These are phyloP conservation scores for Percopsis omiscomaycus DNA, from an alignment of 2,797 vertebrate genomes.

Conservation along the genomic window DNA sequence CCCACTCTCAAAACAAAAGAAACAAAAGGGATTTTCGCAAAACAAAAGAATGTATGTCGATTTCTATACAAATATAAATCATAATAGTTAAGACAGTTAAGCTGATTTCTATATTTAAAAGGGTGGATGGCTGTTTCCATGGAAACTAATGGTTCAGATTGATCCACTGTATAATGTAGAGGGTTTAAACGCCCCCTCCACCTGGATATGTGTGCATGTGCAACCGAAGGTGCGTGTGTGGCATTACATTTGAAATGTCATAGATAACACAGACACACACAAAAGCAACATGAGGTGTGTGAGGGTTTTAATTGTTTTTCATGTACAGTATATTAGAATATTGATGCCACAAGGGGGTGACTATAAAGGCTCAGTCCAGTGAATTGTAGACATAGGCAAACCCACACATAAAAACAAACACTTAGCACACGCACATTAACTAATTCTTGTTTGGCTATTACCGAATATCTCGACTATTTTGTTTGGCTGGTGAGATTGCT, in stretches of 20 bases:
- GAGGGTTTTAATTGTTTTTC: conserved; percentile 63
- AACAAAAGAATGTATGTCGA: conserved; percentile 78
- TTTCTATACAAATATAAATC: conserved; percentile 66
- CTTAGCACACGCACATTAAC: neutral
- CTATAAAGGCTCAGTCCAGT: conserved; percentile 55
- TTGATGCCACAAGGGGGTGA: conserved; percentile 73
- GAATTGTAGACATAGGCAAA: conserved; percentile 52
- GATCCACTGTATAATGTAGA: conserved; percentile 59
- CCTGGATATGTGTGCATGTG: conserved; percentile 22
- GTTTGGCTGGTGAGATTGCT: conserved; percentile 66
- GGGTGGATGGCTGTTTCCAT: conserved; percentile 51
- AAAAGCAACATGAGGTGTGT: conserved; percentile 35
- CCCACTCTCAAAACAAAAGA: conserved; percentile 56
- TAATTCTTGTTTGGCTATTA: conserved; percentile 12
- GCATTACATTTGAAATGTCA: conserved; percentile 27
- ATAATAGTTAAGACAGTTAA: conserved; percentile 55
- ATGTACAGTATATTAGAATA: conserved; percentile 67
- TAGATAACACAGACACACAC: conserved; percentile 19
- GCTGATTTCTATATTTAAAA: conserved; percentile 56
- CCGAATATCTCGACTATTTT: conserved; percentile 44
- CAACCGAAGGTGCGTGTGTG: conserved; percentile 5
- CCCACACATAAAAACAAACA: neutral
- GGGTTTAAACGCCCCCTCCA: conserved; percentile 54
- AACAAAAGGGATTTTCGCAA: conserved; percentile 61
- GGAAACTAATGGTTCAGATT: conserved; percentile 58